A percentile compares a stretch with the other conserved stretches of the same genome.
phyloP scores from a whole-genome alignment of 2,797 vertebrate genomes.

The Gymnothorax reevesii region DNA sequence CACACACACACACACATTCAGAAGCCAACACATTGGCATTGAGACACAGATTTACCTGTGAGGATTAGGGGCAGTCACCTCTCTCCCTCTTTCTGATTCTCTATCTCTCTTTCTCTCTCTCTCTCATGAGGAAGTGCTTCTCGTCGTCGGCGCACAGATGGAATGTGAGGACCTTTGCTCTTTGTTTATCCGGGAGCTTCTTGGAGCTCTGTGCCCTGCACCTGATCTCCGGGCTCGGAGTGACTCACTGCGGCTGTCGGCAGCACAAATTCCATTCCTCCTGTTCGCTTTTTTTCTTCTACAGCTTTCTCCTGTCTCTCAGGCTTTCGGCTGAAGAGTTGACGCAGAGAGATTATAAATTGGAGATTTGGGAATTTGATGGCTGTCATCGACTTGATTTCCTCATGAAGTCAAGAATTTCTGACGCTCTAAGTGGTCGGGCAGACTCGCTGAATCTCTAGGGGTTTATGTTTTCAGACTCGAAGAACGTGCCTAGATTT shows the following conservation, averaged over 20 bases:
- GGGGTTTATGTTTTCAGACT: constrained; percentile 27
- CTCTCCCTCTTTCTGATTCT: background rate
- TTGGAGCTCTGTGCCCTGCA: constrained; percentile 17
- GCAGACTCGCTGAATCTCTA: constrained; percentile 38
- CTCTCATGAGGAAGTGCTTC: background rate
- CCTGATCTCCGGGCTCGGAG: constrained; percentile 1
- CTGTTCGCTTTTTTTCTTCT: background rate
- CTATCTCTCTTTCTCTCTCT: background rate
- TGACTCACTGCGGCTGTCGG: constrained; percentile 15
- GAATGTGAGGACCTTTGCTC: constrained; percentile 32
- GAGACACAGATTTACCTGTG: too few relatives aligned
- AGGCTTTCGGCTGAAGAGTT: constrained; percentile 18
- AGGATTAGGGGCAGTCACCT: constrained; percentile 26
- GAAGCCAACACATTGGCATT: too few relatives aligned
- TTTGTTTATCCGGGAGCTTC: background rate
- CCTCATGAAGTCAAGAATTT: constrained; percentile 34
- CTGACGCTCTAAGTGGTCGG: background rate
- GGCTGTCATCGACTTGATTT: constrained; percentile 21
- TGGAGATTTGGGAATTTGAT: constrained; percentile 24
- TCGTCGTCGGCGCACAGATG: background rate
- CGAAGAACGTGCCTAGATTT: background rate
- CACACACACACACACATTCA: too few relatives aligned
- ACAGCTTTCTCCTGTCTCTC: constrained; percentile 21
- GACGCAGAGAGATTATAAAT: constrained; percentile 11
- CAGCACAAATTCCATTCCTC: constrained; percentile 7